phyloP scores from a whole-genome alignment of 2,113 vertebrate genomes.

The Atrichornis clamosus region DNA sequence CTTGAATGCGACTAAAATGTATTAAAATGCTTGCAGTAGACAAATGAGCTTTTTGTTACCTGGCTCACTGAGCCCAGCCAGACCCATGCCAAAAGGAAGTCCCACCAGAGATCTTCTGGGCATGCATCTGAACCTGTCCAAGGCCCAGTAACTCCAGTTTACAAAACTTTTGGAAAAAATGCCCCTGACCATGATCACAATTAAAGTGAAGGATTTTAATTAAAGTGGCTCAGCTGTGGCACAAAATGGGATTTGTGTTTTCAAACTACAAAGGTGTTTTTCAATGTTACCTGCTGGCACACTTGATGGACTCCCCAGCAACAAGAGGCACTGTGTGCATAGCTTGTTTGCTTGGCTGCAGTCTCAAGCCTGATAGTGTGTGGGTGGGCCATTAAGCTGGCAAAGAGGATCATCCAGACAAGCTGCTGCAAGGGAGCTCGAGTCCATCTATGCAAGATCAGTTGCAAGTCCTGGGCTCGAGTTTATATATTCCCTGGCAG shows the following conservation, averaged over 20 bases:
- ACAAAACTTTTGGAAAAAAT: background rate
- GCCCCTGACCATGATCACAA: rapidly evolving
- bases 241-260: background rate
- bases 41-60: background rate
- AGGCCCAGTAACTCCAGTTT: background rate
- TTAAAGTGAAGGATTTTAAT: background rate
- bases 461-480: background rate
- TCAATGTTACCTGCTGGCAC: background rate
- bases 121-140: background rate
- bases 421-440: background rate
- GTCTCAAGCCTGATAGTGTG: background rate
- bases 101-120: background rate
- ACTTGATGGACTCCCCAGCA: background rate
- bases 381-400: background rate
- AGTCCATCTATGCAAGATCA: background rate
- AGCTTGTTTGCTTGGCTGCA: background rate
- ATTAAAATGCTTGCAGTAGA: background rate
- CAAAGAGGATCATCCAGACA: background rate
- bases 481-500: background rate
- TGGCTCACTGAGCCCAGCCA: background rate
- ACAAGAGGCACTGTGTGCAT: background rate
- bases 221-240: background rate
- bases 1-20: rapidly evolving
- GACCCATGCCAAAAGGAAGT: background rate
- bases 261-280: background rate